Evolutionary conservation across 2,888 invertebrate species (phyloP).

Genomic region (Nephrotoma flavescens): DNA sequence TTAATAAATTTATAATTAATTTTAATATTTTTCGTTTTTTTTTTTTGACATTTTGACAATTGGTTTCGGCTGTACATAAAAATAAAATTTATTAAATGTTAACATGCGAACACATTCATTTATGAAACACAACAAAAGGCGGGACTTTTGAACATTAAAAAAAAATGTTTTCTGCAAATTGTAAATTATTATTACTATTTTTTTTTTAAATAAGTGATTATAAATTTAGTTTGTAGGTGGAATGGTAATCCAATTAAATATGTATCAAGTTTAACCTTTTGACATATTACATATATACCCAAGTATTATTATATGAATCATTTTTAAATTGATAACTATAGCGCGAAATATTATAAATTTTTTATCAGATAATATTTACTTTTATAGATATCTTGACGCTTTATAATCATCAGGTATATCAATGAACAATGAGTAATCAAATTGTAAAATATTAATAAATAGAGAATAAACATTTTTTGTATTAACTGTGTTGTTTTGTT

Average conservation of each 20-base stretch:
- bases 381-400: not conserved
- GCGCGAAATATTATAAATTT: not conserved
- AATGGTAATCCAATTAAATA: not conserved
- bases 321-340: not conserved
- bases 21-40: constrained; percentile 1
- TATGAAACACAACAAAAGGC: not conserved
- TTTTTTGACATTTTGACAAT: constrained; percentile 7
- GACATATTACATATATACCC: not conserved
- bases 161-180: not conserved
- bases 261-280: not conserved
- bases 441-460: not conserved
- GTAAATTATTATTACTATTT: not conserved
- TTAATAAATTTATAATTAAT: constrained; percentile 3
- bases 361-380: not conserved
- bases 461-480: not conserved
- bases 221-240: not conserved
- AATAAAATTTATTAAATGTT: constrained; percentile 1
- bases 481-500: not conserved
- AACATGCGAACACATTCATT: constrained; percentile 5
- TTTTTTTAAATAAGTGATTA: not conserved
- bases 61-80: constrained; percentile 2
- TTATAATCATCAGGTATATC: constrained; percentile 5
- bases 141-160: not conserved
- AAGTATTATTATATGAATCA: not conserved
- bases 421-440: constrained; percentile 5